Evolutionary conservation across 1,140 invertebrate genomes (phyloP).

Genomic region (Scaptomyza graminum): DNA sequence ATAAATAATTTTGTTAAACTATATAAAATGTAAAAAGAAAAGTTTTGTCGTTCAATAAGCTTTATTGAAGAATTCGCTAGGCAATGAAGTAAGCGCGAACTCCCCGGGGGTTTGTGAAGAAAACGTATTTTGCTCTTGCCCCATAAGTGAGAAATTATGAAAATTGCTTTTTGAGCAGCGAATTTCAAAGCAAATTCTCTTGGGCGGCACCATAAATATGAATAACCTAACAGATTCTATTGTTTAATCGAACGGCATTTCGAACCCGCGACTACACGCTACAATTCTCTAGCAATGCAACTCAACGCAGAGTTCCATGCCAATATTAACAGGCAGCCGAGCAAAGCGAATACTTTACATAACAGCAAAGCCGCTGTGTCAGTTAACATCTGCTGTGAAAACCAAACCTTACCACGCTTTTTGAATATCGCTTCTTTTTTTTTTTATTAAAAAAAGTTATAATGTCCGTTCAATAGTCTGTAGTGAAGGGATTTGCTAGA

Average conservation of each 20-base stretch:
- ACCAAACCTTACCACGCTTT: too few relatives aligned
- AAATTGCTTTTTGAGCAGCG: slow-evolving; percentile 1
- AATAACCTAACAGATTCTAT: too few relatives aligned
- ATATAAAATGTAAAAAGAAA: slow-evolving; percentile 8
- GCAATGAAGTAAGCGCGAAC: background rate
- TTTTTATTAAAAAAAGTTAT: slow-evolving; percentile 1
- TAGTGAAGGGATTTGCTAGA: slow-evolving; percentile 45
- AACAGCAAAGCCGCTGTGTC: background rate
- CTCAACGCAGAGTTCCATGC: slow-evolving; percentile 33
- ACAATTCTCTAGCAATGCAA: background rate
- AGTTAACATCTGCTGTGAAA: slow-evolving; percentile 5
- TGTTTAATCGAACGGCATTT: background rate
- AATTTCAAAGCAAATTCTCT: slow-evolving; percentile 45
- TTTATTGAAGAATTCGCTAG: background rate
- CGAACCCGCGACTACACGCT: slow-evolving; percentile 17
- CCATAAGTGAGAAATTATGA: background rate
- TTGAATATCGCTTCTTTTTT: too few relatives aligned
- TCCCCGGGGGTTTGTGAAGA: background rate
- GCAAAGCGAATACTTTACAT: background rate
- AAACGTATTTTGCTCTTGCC: background rate
- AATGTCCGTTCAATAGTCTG: slow-evolving; percentile 33
- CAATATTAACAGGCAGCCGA: background rate
- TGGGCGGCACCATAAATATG: slow-evolving; percentile 10
- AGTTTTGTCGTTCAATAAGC: background rate
- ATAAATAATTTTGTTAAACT: slow-evolving; percentile 33